Conservation (phyloP, 2,113 vertebrate genomes). For the Chamaea fasciata region DNA sequence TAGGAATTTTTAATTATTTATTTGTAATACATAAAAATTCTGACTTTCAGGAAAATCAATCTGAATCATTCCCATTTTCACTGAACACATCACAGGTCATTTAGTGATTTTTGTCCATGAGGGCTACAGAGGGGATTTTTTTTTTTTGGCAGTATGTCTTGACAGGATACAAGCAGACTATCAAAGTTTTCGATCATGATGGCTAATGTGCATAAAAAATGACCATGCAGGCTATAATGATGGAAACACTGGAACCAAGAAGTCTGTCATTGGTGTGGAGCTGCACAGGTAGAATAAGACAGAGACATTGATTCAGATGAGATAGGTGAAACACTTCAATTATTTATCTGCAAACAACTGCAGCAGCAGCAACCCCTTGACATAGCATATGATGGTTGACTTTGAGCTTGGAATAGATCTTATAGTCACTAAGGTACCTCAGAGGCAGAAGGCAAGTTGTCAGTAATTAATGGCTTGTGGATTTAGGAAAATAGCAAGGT, state of each 20-base stretch:
- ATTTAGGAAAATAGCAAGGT: not conserved
- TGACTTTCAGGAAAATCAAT: not conserved
- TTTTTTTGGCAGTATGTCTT: not conserved
- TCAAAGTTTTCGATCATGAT: not conserved
- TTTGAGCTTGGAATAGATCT: conserved; percentile 15
- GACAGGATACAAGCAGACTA: not conserved
- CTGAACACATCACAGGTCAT: not conserved
- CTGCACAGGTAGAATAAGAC: not conserved
- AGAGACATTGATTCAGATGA: not conserved
- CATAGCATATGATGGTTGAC: not conserved
- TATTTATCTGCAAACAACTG: not conserved
- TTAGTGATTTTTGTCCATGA: not conserved
- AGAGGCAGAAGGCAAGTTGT: conserved; percentile 14
- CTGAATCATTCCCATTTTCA: not conserved
- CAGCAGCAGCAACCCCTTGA: not conserved
- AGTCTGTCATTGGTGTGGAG: not conserved
- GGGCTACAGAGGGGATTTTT: not conserved
- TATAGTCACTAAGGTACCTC: not conserved
- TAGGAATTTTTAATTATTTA: not conserved
- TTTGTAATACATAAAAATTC: not conserved
- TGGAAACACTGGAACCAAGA: not conserved
- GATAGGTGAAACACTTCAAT: conserved; percentile 11
- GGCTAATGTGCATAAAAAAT: not conserved
- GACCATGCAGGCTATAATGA: not conserved
- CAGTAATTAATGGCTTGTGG: not conserved